Evolutionary conservation across 2,113 vertebrate species (phyloP), one percentile per base, ranked within the genome.

Genomic region (Progne subis): DNA sequence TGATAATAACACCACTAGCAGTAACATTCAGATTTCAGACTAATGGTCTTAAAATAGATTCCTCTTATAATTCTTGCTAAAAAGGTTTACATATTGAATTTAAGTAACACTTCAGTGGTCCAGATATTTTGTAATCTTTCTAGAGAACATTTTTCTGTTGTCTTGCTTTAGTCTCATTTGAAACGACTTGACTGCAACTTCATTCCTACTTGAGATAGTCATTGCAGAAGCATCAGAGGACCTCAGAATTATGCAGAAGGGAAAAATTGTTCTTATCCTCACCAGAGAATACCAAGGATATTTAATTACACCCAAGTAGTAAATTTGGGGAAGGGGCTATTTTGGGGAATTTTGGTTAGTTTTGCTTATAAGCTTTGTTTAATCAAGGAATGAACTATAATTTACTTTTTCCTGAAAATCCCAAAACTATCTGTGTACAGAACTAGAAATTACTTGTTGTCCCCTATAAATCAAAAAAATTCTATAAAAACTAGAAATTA

Each of bases 301-400:
- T 78, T 69, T 17, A 69, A 17, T 52, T 44, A 46, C 14, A 43
- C 3, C 52, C 8, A 43, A 44, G 12, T 17, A 59, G 29, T 60
- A 67, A 44, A 23, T 43, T 1, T 52, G 14, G 7, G 25, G 32
- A 53, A 21, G 5, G 8, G 1, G 8, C 1, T 19, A 5, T 43
- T 92, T 31, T 17, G 28, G 4, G 14, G 11, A 70, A 13, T 2
- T 57, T 60, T 55, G 7, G 3, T 43, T 80, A 7, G 14, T 34
- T 43, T 63, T 43, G 3, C 55, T 68, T n/a, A 8, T 34, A 31
- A 49, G 1, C 53, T 78, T 82, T 80, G 6, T 44, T 68, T 56
- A 69, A 90, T 29, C 3, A 49, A 50, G 17, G 12, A 6, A 41
- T 15, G 7, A 63, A n/a, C 10, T 44, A 8, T 11, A 81, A 31